Evolutionary conservation across 1,140 invertebrate species (phyloP).

Genomic region (Cydia fagiglandana): DNA sequence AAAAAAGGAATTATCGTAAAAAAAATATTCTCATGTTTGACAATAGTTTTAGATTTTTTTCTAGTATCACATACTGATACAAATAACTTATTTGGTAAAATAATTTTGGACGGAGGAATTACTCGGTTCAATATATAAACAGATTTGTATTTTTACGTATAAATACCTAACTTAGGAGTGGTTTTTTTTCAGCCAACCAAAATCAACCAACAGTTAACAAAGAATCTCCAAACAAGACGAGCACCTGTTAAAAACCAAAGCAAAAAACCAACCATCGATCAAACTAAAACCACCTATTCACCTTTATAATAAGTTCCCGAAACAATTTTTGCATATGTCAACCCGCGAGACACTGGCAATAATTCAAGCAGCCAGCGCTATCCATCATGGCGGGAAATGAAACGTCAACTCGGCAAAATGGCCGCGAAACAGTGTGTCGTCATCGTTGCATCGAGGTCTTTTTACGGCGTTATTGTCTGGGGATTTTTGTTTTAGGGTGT

Average conservation of each 20-base stretch:
- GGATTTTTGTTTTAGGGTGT: slow-evolving; percentile 12
- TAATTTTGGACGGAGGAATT: too few species aligned
- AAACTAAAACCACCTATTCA: slow-evolving; percentile 46
- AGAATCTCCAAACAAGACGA: neutral
- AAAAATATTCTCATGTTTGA: too few species aligned
- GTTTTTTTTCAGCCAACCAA: too few species aligned
- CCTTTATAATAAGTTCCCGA: slow-evolving; percentile 67
- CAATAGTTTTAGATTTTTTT: too few species aligned
- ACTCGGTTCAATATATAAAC: too few species aligned
- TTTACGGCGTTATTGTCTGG: slow-evolving; percentile 23
- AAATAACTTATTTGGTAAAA: too few species aligned
- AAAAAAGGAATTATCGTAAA: too few species aligned
- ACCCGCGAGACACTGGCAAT: slow-evolving; percentile 59
- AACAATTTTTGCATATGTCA: slow-evolving; percentile 77
- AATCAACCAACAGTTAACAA: neutral
- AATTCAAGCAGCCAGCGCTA: slow-evolving; percentile 59
- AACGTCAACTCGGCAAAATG: slow-evolving; percentile 60
- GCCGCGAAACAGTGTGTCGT: slow-evolving; percentile 44
- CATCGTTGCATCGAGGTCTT: slow-evolving; percentile 32
- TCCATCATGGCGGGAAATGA: slow-evolving; percentile 74
- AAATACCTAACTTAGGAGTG: too few species aligned
- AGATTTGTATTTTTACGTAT: too few species aligned
- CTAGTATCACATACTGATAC: too few species aligned
- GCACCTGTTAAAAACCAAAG: slow-evolving; percentile 19
- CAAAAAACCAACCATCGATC: slow-evolving; percentile 44